These are phyloP conservation scores for Coboldia fuscipes DNA, from an alignment of 1,140 invertebrate species.

Conservation along the genomic window DNA sequence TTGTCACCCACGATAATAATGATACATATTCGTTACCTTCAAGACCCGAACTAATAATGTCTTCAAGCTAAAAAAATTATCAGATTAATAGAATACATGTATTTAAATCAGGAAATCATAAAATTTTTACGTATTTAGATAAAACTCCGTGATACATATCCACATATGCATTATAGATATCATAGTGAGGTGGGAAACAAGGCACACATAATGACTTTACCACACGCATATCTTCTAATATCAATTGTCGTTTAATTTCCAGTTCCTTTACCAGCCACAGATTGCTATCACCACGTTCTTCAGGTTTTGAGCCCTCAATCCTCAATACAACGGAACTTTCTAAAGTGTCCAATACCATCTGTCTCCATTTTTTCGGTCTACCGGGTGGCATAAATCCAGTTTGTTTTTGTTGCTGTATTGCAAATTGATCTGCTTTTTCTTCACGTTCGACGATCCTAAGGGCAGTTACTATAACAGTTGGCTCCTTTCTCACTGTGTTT, in stretches of 20 bases:
- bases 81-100: slow-evolving; percentile 1
- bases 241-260: slow-evolving; percentile 62
- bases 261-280: slow-evolving; percentile 77
- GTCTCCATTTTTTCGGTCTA: slow-evolving; percentile 79
- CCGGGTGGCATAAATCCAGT: slow-evolving; percentile 83
- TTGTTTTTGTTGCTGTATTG: slow-evolving; percentile 46
- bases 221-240: slow-evolving; percentile 79
- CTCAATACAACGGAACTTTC: slow-evolving; percentile 64
- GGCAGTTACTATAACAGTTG: slow-evolving; percentile 88
- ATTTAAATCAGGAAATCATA: slow-evolving; percentile 1
- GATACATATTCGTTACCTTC: slow-evolving; percentile 96
- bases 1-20: slow-evolving; percentile 76
- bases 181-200: slow-evolving; percentile 89
- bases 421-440: slow-evolving; percentile 73
- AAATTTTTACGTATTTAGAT: slow-evolving; percentile 47
- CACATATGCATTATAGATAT: slow-evolving; percentile 80
- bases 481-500: slow-evolving; percentile 86
- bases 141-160: slow-evolving; percentile 85
- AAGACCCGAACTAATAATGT: slow-evolving; percentile 65
- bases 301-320: slow-evolving; percentile 78
- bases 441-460: slow-evolving; percentile 92
- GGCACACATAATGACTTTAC: slow-evolving; percentile 82
- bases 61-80: slow-evolving; percentile 42
- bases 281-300: slow-evolving; percentile 78
- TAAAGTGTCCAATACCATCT: slow-evolving; percentile 66